A percentile compares a stretch with the other conserved stretches of the same genome.
Conservation (phyloP, 2,888 invertebrate genomes). For the Lysandra coridon region DNA sequence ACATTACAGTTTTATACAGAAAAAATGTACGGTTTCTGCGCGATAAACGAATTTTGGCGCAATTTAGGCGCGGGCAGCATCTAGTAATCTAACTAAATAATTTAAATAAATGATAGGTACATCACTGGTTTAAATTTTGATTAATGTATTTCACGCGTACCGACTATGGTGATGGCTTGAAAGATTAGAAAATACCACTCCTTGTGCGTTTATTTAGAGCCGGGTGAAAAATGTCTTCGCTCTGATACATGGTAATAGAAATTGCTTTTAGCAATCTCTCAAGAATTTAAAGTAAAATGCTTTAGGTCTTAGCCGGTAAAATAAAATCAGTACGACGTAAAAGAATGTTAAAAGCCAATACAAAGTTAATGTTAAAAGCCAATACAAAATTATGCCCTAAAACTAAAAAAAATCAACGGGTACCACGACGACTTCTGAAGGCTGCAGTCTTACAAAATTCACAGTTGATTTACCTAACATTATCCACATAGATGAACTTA, state of each 20-base stretch:
- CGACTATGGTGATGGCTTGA: not conserved
- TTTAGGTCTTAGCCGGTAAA: not conserved
- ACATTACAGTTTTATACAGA: too few relatives aligned
- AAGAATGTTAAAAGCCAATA: too few relatives aligned
- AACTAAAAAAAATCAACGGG: too few relatives aligned
- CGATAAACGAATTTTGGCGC: too few relatives aligned
- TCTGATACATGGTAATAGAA: not conserved
- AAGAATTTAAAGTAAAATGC: not conserved
- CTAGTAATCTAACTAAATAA: not conserved
- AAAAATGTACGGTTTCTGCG: too few relatives aligned
- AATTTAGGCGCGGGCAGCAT: too few relatives aligned
- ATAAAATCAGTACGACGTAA: not conserved
- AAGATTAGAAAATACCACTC: constrained; percentile 6
- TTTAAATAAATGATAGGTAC: not conserved
- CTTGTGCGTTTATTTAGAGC: not conserved
- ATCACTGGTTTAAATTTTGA: not conserved
- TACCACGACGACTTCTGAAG: too few relatives aligned
- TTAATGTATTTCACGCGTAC: not conserved
- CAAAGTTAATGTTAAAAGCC: too few relatives aligned
- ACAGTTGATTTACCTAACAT: too few relatives aligned
- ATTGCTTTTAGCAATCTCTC: not conserved
- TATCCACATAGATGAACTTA: too few relatives aligned
- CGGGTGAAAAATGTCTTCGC: not conserved
- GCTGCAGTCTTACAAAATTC: too few relatives aligned
- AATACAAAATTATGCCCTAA: too few relatives aligned